Percentiles rank a stretch among this genome's conserved stretches.
Conservation (phyloP, 2,797 vertebrate genomes). For the Hyperoplus immaculatus region DNA sequence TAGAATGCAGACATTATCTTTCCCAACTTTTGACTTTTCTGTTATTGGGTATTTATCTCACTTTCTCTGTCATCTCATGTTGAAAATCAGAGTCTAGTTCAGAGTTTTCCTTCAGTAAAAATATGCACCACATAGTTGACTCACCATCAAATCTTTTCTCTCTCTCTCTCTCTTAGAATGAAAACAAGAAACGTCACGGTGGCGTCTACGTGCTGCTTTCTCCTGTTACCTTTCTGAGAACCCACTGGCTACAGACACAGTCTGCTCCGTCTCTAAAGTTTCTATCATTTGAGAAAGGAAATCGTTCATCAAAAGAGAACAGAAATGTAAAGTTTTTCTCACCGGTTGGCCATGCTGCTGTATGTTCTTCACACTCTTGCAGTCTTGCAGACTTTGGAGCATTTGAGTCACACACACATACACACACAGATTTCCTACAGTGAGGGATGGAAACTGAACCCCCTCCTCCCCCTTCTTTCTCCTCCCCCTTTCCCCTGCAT, state of each 20-base stretch:
- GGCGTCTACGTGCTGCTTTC: not conserved
- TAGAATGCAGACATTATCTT: not conserved
- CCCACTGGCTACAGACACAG: not conserved
- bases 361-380: constrained; percentile 9
- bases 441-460: constrained; percentile 47
- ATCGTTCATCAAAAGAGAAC: not conserved
- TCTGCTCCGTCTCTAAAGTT: not conserved
- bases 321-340: constrained; percentile 54
- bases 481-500: not conserved
- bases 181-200: constrained; percentile 3
- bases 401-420: constrained; percentile 47
- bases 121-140: not conserved
- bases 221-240: constrained; percentile 1
- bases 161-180: not conserved
- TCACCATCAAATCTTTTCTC: constrained; percentile 1
- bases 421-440: constrained; percentile 57
- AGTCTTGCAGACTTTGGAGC: constrained; percentile 21
- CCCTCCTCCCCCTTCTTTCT: constrained; percentile 25
- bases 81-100: not conserved
- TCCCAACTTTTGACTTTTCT: not conserved
- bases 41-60: not conserved
- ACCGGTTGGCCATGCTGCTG: constrained; percentile 82
- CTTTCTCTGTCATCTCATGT: not conserved
- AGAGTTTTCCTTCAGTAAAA: not conserved
- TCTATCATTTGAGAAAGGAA: not conserved